phyloP scores from a whole-genome alignment of 1,140 invertebrate species.

The Drosophila saltans region DNA sequence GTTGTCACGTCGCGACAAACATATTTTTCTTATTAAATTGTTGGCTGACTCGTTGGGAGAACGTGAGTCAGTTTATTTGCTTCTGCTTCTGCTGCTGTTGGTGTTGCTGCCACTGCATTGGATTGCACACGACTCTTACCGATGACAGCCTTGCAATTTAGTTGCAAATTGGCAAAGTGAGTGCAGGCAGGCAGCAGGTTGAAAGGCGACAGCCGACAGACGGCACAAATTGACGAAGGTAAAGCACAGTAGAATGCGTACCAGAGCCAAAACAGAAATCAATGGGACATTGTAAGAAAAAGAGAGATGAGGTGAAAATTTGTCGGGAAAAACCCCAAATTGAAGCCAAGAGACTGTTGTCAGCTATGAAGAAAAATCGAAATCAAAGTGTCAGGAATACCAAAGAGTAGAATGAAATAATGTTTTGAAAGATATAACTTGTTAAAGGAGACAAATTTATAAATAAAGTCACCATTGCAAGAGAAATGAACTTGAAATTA shows the following conservation, averaged over 20 bases:
- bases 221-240: conserved; percentile 58
- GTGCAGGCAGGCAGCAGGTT: conserved; percentile 55
- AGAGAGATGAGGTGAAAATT: background rate
- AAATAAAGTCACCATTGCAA: too few relatives aligned
- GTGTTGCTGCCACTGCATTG: conserved; percentile 29
- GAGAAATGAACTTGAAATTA: too few relatives aligned
- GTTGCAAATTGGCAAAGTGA: conserved; percentile 69
- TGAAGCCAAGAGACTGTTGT: conserved; percentile 13
- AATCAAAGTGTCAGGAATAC: background rate
- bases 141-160: conserved; percentile 69
- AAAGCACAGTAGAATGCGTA: conserved; percentile 7
- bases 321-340: background rate
- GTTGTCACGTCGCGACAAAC: conserved; percentile 54
- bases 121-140: conserved; percentile 31
- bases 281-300: conserved; percentile 33
- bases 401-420: background rate
- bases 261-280: conserved; percentile 40
- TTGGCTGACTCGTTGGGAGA: conserved; percentile 30
- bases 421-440: conserved; percentile 6
- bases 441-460: background rate
- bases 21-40: conserved; percentile 73
- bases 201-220: background rate
- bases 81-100: conserved; percentile 19
- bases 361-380: too few relatives aligned
- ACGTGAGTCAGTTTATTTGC: conserved; percentile 57